Percentiles rank a stretch among this genome's conserved stretches.
These are phyloP conservation scores for Ambastaia sidthimunki DNA, from an alignment of 2,797 vertebrate genomes.

Conservation along the genomic window DNA sequence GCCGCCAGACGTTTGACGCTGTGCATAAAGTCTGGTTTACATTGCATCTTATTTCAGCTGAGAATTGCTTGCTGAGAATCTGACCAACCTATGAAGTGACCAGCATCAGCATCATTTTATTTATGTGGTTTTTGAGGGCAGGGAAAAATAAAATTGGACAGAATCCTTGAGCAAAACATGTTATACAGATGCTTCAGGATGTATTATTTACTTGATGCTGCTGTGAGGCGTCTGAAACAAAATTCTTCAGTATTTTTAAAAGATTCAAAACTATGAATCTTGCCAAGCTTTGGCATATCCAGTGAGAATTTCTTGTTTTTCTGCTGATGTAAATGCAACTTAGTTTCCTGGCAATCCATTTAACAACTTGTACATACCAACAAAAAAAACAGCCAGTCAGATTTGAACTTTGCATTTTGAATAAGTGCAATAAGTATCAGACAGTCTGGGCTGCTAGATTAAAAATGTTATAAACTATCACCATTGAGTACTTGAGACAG, in stretches of 20 bases:
- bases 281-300: not conserved
- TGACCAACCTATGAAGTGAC: not conserved
- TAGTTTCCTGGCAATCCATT: not conserved
- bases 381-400: not conserved
- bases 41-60: not conserved
- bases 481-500: no score
- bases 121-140: no score
- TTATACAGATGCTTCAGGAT: no score
- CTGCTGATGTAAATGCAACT: not conserved
- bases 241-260: no score
- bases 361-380: not conserved
- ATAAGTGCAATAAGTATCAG: not conserved
- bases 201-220: no score
- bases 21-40: not conserved
- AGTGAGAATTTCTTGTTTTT: no score
- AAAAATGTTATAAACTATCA: no score
- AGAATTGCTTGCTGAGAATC: not conserved
- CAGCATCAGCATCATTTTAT: not conserved
- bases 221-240: no score
- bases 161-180: no score
- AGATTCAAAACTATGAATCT: not conserved
- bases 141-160: no score
- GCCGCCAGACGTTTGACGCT: conserved; percentile 14
- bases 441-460: no score
- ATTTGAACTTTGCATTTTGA: not conserved